Evolutionary conservation across 2,888 invertebrate genomes (phyloP).

Genomic region (Lycia hirtaria): DNA sequence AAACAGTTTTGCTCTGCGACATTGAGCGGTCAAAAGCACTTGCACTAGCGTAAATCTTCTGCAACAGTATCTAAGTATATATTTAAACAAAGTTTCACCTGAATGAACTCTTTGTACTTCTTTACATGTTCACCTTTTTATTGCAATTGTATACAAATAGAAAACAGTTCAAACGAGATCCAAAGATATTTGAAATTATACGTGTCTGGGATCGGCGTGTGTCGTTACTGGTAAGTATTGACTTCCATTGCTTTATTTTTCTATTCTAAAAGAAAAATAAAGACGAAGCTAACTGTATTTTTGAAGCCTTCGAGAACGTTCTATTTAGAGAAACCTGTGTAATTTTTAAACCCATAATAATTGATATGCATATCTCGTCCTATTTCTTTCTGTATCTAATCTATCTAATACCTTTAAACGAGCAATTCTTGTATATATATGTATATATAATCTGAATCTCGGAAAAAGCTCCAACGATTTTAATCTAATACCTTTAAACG

Average conservation of each 20-base stretch:
- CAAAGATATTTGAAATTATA: slow-evolving; percentile 8
- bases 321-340: no score
- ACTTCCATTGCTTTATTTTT: neutral
- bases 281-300: no score
- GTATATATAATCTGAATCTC: no score
- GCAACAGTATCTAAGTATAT: neutral
- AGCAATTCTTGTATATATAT: no score
- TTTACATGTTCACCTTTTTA: slow-evolving; percentile 19
- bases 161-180: slow-evolving; percentile 6
- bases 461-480: no score
- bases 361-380: no score
- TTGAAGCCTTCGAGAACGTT: no score
- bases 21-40: neutral
- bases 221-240: neutral
- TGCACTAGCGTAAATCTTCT: neutral
- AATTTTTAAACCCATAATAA: no score
- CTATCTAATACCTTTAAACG: no score
- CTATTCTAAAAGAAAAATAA: neutral
- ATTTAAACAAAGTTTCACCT: slow-evolving; percentile 4
- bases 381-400: no score
- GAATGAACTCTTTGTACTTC: neutral
- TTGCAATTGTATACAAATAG: slow-evolving; percentile 20
- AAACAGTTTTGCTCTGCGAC: slow-evolving; percentile 3
- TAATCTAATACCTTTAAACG: no score
- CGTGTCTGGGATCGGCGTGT: neutral